Conservation (phyloP, 2,797 vertebrate genomes). For the Neomorphus geoffroyi region DNA sequence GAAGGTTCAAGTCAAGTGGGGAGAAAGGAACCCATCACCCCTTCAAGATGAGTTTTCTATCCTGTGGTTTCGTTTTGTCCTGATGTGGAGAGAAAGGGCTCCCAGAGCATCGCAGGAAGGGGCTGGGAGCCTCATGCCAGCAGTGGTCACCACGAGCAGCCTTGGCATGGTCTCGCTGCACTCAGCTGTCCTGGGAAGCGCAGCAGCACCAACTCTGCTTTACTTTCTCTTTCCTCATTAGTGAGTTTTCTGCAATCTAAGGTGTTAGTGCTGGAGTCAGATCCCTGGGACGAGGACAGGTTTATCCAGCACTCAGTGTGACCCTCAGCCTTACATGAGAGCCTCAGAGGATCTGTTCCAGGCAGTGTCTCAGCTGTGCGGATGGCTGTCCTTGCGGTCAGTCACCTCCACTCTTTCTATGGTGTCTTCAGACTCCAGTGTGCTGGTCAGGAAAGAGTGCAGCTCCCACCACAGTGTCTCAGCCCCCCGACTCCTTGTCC, state of each 20-base stretch:
- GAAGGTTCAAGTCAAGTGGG: not conserved
- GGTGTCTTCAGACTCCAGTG: accelerated
- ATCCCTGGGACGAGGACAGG: not conserved
- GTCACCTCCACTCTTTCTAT: not conserved
- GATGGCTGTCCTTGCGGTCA: not conserved
- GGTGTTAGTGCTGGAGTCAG: not conserved
- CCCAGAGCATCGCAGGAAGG: not conserved
- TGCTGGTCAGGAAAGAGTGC: not conserved
- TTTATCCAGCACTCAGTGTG: not conserved
- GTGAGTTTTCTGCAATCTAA: not conserved
- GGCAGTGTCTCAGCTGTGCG: not conserved
- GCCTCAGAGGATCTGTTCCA: not conserved
- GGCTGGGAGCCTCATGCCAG: accelerated
- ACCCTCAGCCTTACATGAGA: not conserved
- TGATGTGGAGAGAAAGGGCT: not conserved
- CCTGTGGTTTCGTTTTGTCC: not conserved
- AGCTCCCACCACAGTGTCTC: accelerated
- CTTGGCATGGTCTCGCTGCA: accelerated
- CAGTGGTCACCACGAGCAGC: accelerated
- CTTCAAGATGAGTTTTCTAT: not conserved
- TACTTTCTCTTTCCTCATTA: not conserved
- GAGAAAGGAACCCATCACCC: not conserved
- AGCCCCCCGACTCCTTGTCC: not conserved
- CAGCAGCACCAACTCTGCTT: not conserved
- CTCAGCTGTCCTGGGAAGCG: not conserved